phyloP scores from a whole-genome alignment of 1,140 invertebrate genomes.

The Drosophila sproati region DNA sequence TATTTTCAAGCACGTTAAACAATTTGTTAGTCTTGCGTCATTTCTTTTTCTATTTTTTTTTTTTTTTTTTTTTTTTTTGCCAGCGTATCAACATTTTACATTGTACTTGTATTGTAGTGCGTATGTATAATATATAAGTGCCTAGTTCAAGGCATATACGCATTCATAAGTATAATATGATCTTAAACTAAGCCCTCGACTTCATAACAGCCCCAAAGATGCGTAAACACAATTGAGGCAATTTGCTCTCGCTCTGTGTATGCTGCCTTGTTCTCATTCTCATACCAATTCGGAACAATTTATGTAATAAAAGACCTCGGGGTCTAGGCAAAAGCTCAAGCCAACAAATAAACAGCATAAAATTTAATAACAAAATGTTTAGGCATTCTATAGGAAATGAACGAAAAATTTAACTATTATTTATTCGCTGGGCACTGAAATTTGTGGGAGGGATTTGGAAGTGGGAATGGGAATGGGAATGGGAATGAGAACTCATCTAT shows the following conservation, averaged over 20 bases:
- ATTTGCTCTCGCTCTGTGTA: slow-evolving; percentile 40
- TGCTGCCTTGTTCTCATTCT: background rate
- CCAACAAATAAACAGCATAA: slow-evolving; percentile 65
- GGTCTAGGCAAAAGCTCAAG: slow-evolving; percentile 27
- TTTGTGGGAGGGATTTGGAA: slow-evolving; percentile 24
- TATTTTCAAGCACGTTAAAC: slow-evolving; percentile 21
- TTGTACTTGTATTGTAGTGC: too few relatives aligned
- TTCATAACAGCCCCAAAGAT: slow-evolving; percentile 13
- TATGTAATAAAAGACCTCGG: slow-evolving; percentile 39
- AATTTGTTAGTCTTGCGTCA: slow-evolving; percentile 35
- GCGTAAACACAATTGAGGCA: slow-evolving; percentile 57
- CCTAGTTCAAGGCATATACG: slow-evolving; percentile 23
- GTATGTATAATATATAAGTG: slow-evolving; percentile 27
- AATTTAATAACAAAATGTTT: slow-evolving; percentile 80
- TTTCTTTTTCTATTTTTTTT: slow-evolving; percentile 9
- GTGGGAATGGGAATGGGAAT: background rate
- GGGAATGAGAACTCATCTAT: slow-evolving; percentile 55
- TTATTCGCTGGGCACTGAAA: slow-evolving; percentile 53
- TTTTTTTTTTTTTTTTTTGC: too few relatives aligned
- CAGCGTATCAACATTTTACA: too few relatives aligned
- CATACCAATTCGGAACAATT: slow-evolving; percentile 19
- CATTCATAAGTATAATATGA: slow-evolving; percentile 44
- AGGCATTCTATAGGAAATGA: slow-evolving; percentile 28
- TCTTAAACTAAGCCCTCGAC: slow-evolving; percentile 48
- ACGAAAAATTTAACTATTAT: slow-evolving; percentile 75